Conservation (phyloP, 2,113 vertebrate species). For the Maccullochella peelii region DNA sequence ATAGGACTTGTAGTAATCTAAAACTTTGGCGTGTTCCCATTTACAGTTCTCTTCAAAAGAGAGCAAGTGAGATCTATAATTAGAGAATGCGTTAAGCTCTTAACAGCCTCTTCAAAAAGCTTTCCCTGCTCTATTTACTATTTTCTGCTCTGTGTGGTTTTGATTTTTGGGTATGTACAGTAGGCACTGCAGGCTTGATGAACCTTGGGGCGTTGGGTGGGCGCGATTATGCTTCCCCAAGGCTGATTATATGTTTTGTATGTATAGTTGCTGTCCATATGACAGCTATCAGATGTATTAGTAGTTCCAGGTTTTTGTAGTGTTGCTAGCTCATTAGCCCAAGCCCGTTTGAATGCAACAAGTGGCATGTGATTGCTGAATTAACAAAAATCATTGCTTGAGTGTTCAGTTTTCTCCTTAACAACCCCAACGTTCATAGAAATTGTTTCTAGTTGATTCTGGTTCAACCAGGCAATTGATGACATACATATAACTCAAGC, state of each 20-base stretch:
- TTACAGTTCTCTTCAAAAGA: constrained; percentile 84
- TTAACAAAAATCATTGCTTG: neutral
- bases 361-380: constrained; percentile 6
- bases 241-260: constrained; percentile 67
- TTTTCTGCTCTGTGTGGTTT: constrained; percentile 78
- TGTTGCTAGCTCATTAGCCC: constrained; percentile 29
- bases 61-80: constrained; percentile 83
- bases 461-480: neutral
- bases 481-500: neutral
- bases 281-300: constrained; percentile 61
- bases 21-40: constrained; percentile 77
- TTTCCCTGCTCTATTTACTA: constrained; percentile 82
- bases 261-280: constrained; percentile 62
- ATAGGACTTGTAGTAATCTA: constrained; percentile 74
- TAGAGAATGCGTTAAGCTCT: constrained; percentile 81
- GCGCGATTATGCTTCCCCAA: constrained; percentile 56
- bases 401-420: neutral
- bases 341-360: neutral
- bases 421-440: neutral
- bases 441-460: neutral
- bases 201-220: constrained; percentile 71
- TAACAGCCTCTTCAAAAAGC: constrained; percentile 81
- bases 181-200: constrained; percentile 58
- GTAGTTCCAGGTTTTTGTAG: constrained; percentile 39
- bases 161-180: constrained; percentile 64